Percentiles rank a stretch among this genome's conserved stretches.
Evolutionary conservation across 2,888 invertebrate genomes (phyloP).

Genomic region (Drosophila peninsularis): DNA sequence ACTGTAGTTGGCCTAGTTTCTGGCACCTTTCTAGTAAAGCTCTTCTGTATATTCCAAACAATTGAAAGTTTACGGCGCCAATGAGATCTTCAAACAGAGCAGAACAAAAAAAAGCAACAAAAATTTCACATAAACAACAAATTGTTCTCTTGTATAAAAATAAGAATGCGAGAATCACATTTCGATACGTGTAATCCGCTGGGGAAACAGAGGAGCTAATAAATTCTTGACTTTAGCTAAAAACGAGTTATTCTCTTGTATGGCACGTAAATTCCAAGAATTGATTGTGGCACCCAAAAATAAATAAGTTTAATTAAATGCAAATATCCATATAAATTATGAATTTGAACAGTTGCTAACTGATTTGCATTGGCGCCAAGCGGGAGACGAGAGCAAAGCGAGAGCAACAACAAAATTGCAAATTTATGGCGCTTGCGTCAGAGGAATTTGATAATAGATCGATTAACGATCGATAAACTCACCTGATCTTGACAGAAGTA

Average conservation of each 20-base stretch:
- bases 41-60: constrained; percentile 25
- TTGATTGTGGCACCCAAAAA: constrained; percentile 24
- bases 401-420: not conserved
- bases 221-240: constrained; percentile 45
- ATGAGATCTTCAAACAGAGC: constrained; percentile 17
- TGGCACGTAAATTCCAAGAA: constrained; percentile 20
- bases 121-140: constrained; percentile 44
- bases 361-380: constrained; percentile 79
- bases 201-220: constrained; percentile 39
- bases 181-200: constrained; percentile 45
- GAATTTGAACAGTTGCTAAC: constrained; percentile 48
- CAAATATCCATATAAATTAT: constrained; percentile 69
- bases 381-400: not conserved
- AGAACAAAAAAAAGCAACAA: constrained; percentile 9
- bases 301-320: constrained; percentile 53
- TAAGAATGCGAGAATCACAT: constrained; percentile 22
- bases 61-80: constrained; percentile 30
- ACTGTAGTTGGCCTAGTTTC: constrained; percentile 2
- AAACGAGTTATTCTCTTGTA: constrained; percentile 51
- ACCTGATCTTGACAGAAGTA: constrained; percentile 96
- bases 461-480: constrained; percentile 75
- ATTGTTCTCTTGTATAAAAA: constrained; percentile 25
- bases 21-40: constrained; percentile 14
- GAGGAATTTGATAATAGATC: constrained; percentile 23
- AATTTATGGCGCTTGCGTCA: constrained; percentile 51